These are phyloP conservation scores for Pygoscelis antarcticus DNA, from an alignment of 2,113 vertebrate genomes.

Conservation along the genomic window DNA sequence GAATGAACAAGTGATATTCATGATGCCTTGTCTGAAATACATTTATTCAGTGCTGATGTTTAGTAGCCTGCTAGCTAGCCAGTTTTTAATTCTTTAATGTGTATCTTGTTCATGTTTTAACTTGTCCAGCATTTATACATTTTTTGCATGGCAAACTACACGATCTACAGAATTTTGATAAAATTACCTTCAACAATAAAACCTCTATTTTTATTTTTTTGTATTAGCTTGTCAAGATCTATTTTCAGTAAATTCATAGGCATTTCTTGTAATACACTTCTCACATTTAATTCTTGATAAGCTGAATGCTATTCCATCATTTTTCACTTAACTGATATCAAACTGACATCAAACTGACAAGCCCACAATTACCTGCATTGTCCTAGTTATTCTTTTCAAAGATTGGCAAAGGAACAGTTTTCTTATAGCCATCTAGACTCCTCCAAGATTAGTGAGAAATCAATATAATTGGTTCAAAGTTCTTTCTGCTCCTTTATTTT, in stretches of 20 bases:
- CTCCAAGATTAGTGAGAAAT: neutral
- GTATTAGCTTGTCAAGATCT: neutral
- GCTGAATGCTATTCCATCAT: neutral
- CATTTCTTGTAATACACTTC: neutral
- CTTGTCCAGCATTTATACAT: neutral
- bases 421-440: neutral
- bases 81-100: neutral
- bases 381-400: neutral
- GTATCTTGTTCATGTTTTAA: neutral
- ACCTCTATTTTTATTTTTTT: neutral
- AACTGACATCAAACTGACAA: neutral
- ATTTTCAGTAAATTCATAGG: neutral
- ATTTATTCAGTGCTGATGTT: neutral
- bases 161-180: neutral
- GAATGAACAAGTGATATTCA: neutral
- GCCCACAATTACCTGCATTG: neutral
- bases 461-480: neutral
- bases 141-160: neutral
- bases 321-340: slow-evolving; percentile 14
- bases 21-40: neutral
- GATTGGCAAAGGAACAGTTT: neutral
- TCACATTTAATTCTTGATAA: neutral
- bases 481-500: neutral
- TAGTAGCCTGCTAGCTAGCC: neutral
- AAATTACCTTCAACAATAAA: neutral